A percentile compares a stretch with the other conserved stretches of the same genome.
These are phyloP conservation scores for Ailurus styani DNA, from an alignment of 2,113 vertebrate species.

Conservation along the genomic window DNA sequence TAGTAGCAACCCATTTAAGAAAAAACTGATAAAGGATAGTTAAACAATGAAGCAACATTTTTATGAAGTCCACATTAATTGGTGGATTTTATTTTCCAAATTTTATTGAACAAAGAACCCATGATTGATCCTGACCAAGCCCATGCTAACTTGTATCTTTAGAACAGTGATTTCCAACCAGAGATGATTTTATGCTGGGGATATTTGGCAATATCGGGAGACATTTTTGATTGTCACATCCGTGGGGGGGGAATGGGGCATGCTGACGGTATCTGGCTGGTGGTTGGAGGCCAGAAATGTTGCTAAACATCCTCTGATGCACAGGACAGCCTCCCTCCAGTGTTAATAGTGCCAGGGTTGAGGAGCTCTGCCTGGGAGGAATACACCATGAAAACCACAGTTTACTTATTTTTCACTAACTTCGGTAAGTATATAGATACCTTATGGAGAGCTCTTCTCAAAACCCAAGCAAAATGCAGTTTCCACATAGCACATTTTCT, in stretches of 20 bases:
- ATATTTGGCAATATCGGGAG: background rate
- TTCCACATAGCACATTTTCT: background rate
- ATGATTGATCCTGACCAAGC: background rate
- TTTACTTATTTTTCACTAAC: slow-evolving; percentile 9
- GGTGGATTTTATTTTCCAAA: slow-evolving; percentile 20
- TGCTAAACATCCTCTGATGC: background rate
- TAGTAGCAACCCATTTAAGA: background rate
- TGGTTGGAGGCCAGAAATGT: background rate
- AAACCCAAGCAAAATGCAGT: background rate
- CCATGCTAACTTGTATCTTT: background rate
- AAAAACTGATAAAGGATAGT: background rate
- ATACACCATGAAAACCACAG: background rate
- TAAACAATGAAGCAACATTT: background rate
- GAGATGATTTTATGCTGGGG: background rate
- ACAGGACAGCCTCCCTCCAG: background rate
- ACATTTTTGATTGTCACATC: background rate
- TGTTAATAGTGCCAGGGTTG: background rate
- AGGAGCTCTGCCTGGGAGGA: background rate
- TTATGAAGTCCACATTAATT: background rate
- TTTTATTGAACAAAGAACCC: background rate
- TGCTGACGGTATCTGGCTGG: background rate
- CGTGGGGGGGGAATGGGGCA: background rate
- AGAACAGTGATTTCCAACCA: background rate
- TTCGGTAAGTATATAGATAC: background rate
- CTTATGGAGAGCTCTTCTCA: background rate